These are phyloP conservation scores for Colletes gigas DNA, from an alignment of 1,140 invertebrate species.

Conservation along the genomic window DNA sequence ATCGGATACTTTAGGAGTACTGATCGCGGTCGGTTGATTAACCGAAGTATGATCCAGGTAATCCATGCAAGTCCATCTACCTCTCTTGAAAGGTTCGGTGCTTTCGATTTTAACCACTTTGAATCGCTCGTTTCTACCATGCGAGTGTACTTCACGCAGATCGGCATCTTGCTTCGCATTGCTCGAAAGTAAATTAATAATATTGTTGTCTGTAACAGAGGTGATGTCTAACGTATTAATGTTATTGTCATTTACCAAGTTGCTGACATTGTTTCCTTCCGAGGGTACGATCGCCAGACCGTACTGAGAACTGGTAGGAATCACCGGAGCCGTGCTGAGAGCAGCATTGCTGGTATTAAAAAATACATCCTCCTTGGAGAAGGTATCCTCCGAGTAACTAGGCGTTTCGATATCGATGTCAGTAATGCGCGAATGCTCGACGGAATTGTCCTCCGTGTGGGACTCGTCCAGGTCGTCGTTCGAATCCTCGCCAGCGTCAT, in stretches of 20 bases:
- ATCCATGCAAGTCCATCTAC: constrained; percentile 97
- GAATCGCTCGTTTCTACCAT: constrained; percentile 91
- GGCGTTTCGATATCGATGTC: constrained; percentile 92
- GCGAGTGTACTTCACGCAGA: constrained; percentile 87
- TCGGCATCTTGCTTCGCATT: constrained; percentile 83
- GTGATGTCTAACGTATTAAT: constrained; percentile 84
- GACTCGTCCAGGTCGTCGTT: constrained; percentile 96
- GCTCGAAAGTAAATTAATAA: constrained; percentile 79
- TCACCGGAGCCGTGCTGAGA: constrained; percentile 89
- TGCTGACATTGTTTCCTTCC: constrained; percentile 83
- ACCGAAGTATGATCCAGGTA: constrained; percentile 92
- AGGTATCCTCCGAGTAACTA: constrained; percentile 91
- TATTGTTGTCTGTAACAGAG: constrained; percentile 80
- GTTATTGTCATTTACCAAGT: constrained; percentile 83
- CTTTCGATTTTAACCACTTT: constrained; percentile 98
- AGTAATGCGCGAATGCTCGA: constrained; percentile 89
- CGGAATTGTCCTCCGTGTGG: constrained; percentile 91
- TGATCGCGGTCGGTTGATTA: constrained; percentile 79
- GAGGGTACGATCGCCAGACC: constrained; percentile 89
- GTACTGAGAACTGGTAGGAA: constrained; percentile 91
- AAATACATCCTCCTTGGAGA: constrained; percentile 91
- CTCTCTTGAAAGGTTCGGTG: constrained; percentile 95
- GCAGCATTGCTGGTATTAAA: constrained; percentile 88
- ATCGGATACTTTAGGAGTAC: constrained; percentile 74
- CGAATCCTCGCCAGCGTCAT: constrained; percentile 94